Percentiles rank a stretch among this genome's conserved stretches.
Conservation (phyloP, 2,888 invertebrate genomes). For the Eupsilia transversa region DNA sequence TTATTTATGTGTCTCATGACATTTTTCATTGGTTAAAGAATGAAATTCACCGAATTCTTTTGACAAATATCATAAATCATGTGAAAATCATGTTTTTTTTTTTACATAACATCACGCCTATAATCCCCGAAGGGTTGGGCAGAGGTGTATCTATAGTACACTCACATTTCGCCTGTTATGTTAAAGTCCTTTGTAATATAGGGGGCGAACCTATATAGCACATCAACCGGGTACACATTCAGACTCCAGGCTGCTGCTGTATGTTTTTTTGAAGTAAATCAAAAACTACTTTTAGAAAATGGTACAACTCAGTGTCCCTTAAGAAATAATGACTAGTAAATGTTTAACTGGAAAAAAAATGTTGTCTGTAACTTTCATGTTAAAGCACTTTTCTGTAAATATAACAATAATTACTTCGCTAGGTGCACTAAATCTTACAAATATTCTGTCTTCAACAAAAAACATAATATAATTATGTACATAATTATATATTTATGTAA, state of each 20-base stretch:
- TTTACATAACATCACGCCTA: no score
- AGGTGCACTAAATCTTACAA: conserved; percentile 46
- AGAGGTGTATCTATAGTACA: no score
- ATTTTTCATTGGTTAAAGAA: background rate
- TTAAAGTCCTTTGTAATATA: no score
- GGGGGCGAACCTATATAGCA: no score
- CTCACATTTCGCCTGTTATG: no score
- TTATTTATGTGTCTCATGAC: no score
- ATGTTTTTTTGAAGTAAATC: background rate
- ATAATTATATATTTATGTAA: background rate
- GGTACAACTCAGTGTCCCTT: background rate
- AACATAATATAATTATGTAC: background rate
- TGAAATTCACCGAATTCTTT: no score
- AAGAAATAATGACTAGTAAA: conserved; percentile 22
- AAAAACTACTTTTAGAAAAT: background rate
- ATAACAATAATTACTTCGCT: conserved; percentile 52
- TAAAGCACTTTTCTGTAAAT: conserved; percentile 61
- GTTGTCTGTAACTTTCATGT: conserved; percentile 34
- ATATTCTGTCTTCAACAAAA: conserved; percentile 5
- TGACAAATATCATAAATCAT: background rate
- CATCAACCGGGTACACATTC: no score
- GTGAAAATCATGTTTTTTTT: background rate
- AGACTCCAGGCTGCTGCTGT: no score
- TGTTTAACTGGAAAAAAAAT: conserved; percentile 27
- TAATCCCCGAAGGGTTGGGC: no score